Percentiles rank a stretch among this genome's conserved stretches.
Evolutionary conservation across 2,797 vertebrate genomes (phyloP).

Genomic region (Sebastes minor): DNA sequence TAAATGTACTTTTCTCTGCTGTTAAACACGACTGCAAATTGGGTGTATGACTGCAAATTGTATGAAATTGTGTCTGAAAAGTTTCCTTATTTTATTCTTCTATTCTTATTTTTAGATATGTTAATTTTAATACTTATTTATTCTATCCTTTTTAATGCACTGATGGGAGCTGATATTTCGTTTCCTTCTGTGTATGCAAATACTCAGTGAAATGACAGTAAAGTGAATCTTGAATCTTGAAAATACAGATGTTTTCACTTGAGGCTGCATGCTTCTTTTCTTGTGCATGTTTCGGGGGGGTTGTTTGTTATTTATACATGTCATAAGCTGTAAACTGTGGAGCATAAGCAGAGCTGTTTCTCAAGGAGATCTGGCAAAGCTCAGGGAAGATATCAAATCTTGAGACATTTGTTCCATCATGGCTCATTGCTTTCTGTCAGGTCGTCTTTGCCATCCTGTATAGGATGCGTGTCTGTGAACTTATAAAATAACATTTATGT

Average conservation of each 20-base stretch:
- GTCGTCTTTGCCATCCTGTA: not conserved
- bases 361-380: conserved; percentile 15
- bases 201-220: no score
- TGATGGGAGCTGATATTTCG: no score
- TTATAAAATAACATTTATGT: conserved; percentile 30
- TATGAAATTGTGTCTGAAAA: no score
- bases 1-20: no score
- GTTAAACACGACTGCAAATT: no score
- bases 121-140: no score
- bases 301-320: conserved; percentile 44
- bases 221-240: no score
- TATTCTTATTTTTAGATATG: no score
- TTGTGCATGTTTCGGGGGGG: conserved; percentile 48
- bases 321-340: conserved; percentile 45
- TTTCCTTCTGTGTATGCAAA: no score
- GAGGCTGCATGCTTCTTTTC: conserved; percentile 33
- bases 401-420: not conserved
- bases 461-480: not conserved
- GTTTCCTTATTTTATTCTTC: no score
- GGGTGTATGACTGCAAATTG: no score
- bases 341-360: conserved; percentile 39
- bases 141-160: no score
- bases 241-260: conserved; percentile 74
- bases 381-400: not conserved
- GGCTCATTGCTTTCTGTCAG: not conserved